Conservation (phyloP, 2,888 invertebrate species). For the Amphimallon solstitiale region DNA sequence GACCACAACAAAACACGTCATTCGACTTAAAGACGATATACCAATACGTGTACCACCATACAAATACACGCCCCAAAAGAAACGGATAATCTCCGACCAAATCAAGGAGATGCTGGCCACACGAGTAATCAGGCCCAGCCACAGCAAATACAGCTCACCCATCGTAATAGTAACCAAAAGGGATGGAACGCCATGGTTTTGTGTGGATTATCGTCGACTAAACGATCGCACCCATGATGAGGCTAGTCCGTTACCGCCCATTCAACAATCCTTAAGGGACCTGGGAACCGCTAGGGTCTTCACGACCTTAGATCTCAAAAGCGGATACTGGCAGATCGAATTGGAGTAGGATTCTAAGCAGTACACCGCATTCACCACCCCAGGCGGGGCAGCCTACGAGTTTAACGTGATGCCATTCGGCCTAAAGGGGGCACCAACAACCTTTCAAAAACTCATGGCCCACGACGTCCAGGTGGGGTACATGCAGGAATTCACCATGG, state of each 20-base stretch:
- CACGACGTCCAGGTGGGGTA: slow-evolving; percentile 46
- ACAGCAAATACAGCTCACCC: slow-evolving; percentile 40
- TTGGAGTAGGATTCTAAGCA: slow-evolving; percentile 43
- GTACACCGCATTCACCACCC: slow-evolving; percentile 50
- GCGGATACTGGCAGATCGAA: slow-evolving; percentile 55
- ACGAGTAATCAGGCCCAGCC: slow-evolving; percentile 45
- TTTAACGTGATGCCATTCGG: too few relatives aligned
- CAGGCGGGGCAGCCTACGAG: too few relatives aligned
- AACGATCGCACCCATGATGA: slow-evolving; percentile 40
- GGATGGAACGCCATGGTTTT: slow-evolving; percentile 44
- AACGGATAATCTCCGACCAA: slow-evolving; percentile 43
- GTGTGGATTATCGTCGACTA: slow-evolving; percentile 46
- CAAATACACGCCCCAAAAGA: slow-evolving; percentile 47
- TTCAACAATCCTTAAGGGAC: slow-evolving; percentile 47
- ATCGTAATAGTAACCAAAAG: slow-evolving; percentile 43
- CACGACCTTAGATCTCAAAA: too few relatives aligned
- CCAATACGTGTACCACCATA: slow-evolving; percentile 51
- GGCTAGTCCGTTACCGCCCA: slow-evolving; percentile 44
- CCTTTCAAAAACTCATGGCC: slow-evolving; percentile 52
- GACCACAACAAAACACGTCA: slow-evolving; percentile 5
- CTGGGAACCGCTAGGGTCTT: slow-evolving; percentile 50
- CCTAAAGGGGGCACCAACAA: slow-evolving; percentile 48
- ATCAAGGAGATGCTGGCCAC: slow-evolving; percentile 43
- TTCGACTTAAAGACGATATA: slow-evolving; percentile 48
- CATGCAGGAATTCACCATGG: slow-evolving; percentile 41